Evolutionary conservation across 2,113 vertebrate genomes (phyloP), one percentile per base, ranked within the genome.

Genomic region (Coryphaenoides rupestris): DNA sequence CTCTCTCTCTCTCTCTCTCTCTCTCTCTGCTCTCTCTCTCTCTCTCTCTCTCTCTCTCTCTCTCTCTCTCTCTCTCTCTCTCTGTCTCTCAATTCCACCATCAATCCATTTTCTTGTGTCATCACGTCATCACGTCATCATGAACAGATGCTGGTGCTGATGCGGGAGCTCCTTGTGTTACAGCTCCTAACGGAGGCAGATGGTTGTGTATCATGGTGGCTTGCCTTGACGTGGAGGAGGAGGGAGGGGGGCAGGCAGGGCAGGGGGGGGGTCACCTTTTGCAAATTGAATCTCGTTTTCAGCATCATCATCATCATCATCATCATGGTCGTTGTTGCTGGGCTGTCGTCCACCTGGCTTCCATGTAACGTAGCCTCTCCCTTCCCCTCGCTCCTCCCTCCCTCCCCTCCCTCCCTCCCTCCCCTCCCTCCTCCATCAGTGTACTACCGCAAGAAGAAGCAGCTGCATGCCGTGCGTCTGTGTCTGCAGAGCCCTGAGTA

Each of bases 391-490:
- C 3, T 33, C 69, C 5, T 75, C 33, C 68, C 46, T 69, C 23
- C 4, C 45, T 66, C 16, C 28, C 23, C n/a, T 71, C 47, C 67
- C 21, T 7, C 33, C 55, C 53, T 14, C 12, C 69, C 17, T 68
- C 28, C 40, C 28, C 69, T 21, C 62, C 19, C 6, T 74, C 40
- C 68, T 45, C 68, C 24, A 5, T 45, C 62, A 95, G 95, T 94
- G 84, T 95, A 93, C 80, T 93, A 93, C 78, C 90, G 92, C 54
- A 95, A 91, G 86, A 93, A 95, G 77, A 91, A 92, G 70, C 80
- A 91, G 53, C 80, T 93, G 33, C 89, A 91, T 58, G 91, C 92
- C 9, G 87, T 92, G 50, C 86, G 92, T 45, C 72, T 84, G 47
- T 84, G 74, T 50, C 86, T 94, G 62, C 93, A 93, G 73, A 95